Evolutionary conservation across 30 jellyfish, hydroid and myxozoan species (phyloP).

Genomic region (Pseudorhiza aurosa): DNA sequence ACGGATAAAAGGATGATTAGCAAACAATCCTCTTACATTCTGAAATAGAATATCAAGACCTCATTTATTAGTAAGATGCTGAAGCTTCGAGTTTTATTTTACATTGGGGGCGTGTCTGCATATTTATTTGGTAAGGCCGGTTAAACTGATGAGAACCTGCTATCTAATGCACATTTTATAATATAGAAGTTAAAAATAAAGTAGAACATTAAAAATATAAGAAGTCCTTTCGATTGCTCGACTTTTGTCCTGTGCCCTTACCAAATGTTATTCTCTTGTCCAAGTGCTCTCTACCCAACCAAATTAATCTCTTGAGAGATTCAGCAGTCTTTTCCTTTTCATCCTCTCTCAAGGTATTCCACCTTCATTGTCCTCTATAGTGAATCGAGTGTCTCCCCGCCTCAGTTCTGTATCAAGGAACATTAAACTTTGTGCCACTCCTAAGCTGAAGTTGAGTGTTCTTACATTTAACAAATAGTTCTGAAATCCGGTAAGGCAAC

Average conservation of each 20-base stretch:
- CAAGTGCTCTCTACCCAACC: too few relatives aligned
- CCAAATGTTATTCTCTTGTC: too few relatives aligned
- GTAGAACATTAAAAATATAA: too few relatives aligned
- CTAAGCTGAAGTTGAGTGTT: constrained; percentile 32
- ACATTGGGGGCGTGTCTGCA: neutral
- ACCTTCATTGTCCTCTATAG: neutral
- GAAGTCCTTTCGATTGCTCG: too few relatives aligned
- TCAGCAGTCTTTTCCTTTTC: neutral
- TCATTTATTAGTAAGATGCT: neutral
- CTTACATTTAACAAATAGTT: neutral
- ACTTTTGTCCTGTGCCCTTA: too few relatives aligned
- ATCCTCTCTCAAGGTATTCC: constrained; percentile 3
- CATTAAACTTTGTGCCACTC: constrained; percentile 35
- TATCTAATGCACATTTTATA: too few relatives aligned
- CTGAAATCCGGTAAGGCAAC: constrained; percentile 27
- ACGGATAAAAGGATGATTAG: constrained; percentile 36
- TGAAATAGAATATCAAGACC: constrained; percentile 14
- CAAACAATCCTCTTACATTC: constrained; percentile 63
- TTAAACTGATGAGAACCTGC: too few relatives aligned
- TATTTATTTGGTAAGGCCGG: too few relatives aligned
- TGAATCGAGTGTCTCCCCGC: constrained; percentile 6
- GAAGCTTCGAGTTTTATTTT: constrained; percentile 26
- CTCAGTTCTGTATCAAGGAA: constrained; percentile 29
- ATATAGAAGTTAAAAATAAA: too few relatives aligned
- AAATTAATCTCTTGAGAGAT: too few relatives aligned